Percentiles rank a stretch among this genome's conserved stretches.
phyloP scores from a whole-genome alignment of 2,888 invertebrate species.

The Bombylius major region DNA sequence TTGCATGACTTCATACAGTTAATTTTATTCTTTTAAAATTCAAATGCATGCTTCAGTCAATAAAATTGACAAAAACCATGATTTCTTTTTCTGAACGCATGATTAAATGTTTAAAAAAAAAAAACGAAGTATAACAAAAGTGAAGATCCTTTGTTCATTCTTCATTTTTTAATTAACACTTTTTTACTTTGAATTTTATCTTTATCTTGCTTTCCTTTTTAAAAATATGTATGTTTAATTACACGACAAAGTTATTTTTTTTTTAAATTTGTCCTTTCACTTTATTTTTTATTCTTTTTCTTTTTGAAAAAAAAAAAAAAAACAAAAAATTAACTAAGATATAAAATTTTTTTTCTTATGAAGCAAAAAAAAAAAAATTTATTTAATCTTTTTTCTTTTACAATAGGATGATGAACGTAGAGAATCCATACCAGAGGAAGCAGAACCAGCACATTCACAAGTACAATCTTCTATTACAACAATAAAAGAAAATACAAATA shows the following conservation, averaged over 20 bases:
- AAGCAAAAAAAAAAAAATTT: neutral
- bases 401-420: constrained; percentile 37
- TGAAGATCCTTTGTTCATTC: too few species aligned
- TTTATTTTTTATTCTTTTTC: neutral
- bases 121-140: neutral
- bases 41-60: too few species aligned
- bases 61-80: too few species aligned
- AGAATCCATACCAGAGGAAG: constrained; percentile 52
- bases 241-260: neutral
- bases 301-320: neutral
- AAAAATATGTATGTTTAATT: neutral
- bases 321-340: neutral
- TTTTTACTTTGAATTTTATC: too few species aligned
- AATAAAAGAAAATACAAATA: neutral
- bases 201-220: neutral
- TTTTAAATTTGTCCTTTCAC: neutral
- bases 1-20: too few species aligned
- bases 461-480: neutral
- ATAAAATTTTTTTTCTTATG: too few species aligned
- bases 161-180: too few species aligned
- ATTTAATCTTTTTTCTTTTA: constrained; percentile 3
- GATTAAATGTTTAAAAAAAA: neutral
- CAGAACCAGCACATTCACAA: constrained; percentile 24
- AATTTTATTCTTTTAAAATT: too few species aligned
- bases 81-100: neutral